Evolutionary conservation across 2,888 invertebrate species (phyloP), one percentile per base, ranked within the genome.

Genomic region (Ditula angustiorana): DNA sequence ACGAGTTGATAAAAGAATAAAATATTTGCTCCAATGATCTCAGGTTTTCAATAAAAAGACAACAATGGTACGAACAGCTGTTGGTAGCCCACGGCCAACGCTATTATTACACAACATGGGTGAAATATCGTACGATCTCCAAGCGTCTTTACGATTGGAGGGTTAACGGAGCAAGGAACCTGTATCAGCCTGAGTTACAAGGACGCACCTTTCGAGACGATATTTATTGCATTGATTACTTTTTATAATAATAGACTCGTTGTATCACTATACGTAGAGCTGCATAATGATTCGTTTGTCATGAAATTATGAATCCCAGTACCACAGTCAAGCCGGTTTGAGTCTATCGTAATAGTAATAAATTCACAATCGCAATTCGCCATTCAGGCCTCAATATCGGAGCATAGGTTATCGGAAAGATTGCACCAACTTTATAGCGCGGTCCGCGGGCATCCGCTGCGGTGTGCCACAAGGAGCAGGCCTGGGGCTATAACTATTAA

Each of bases 1-100:
- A 41, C 57, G 41, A 46, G 21, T 44, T 66, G 65, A 62, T 68
- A 67, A 61, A 30, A 64, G 57, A 67, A 68, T 67, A 68, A 74
- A 74, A 71, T 70, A 67, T 68, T 67, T 59, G 67, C 67, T 69
- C 70, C 69, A 72, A 71, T 62, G 69, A 71, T 69, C 69, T 69
- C 68, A 80, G 79, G 71, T 59, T 69, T 74, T 76, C 80, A 76
- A 79, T 77, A 73, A 77, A 75, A 73, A 73, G 72, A 58, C 63
- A 78, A 81, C 82, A 81, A 85, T 77, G 73, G 74, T 71, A 74
- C 70, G 72, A 86, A 86, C 90, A 90, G 90, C 83, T 91, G 90
- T 82, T 60, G 72, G 61, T 53, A 69, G 73, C 74, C 70, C 70
- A 69, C 68, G 69, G 72, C 72, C 49, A 67, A 68, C 30, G 30